Evolutionary conservation across 2,888 invertebrate genomes (phyloP).

Genomic region (Andrena bicolor): DNA sequence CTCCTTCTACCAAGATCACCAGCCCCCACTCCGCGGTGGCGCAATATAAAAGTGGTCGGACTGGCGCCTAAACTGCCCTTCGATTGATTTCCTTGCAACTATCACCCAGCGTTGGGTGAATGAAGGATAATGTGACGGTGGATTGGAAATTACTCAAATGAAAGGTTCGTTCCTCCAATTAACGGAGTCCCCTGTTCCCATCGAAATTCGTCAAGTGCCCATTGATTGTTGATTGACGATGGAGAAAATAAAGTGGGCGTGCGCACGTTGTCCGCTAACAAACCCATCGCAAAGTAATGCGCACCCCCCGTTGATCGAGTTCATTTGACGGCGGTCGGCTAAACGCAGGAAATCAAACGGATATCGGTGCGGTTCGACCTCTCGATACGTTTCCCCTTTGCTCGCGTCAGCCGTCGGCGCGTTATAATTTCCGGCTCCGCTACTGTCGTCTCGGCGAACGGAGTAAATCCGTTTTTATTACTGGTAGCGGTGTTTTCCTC

Average conservation of each 20-base stretch:
- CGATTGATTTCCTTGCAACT: too few relatives aligned
- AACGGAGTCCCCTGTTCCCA: not conserved
- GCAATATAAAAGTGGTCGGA: too few relatives aligned
- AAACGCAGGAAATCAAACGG: not conserved
- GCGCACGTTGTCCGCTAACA: not conserved
- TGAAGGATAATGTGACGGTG: not conserved
- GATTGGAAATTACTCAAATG: not conserved
- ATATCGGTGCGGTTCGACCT: not conserved
- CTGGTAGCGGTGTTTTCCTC: not conserved
- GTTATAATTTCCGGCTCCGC: constrained; percentile 30
- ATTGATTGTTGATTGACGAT: not conserved
- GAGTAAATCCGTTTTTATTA: constrained; percentile 10
- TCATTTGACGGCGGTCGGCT: not conserved
- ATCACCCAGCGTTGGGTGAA: not conserved
- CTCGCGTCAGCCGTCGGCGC: not conserved
- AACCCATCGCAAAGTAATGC: not conserved
- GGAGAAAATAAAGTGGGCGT: constrained; percentile 17
- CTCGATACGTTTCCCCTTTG: not conserved
- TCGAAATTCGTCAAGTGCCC: constrained; percentile 15
- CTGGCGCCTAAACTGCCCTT: too few relatives aligned
- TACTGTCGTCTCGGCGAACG: not conserved
- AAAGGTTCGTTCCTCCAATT: constrained; percentile 8
- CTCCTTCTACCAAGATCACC: too few relatives aligned
- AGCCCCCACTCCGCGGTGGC: too few relatives aligned
- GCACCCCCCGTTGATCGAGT: not conserved